Base-by-base conservation (phyloP, 2,113 vertebrate species). In the Diphyllodes magnificus region DNA sequence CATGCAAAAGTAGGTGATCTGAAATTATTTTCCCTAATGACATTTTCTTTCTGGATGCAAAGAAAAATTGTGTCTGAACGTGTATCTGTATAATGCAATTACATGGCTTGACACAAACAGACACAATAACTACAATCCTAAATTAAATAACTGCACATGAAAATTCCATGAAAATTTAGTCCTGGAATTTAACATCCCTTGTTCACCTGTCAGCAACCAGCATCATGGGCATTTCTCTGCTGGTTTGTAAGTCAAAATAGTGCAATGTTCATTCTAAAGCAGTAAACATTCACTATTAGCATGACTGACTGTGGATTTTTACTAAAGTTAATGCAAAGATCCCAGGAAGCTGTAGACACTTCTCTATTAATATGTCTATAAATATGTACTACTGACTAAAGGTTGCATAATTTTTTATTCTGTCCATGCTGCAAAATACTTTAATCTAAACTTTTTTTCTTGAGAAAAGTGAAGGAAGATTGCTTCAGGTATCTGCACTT, bases 41-140 rank as follows among this genome's bases (percentile, higher is more conserved):
- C 20, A 71, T 92, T 91, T 93, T 92, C 54, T 85, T 76, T 82
- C 70, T 72, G 50, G 65, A 80, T 82, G 84, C 73, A 97, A 95
- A 93, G 87, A 61, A 61, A 87, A 95, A 15, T 10, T 28, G 45
- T 40, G 44, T 64, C 45, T 47, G 70, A 69, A 90, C 2, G 6
- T 70, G 33, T 37, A 35, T 18, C 78, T 72, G 87, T 79, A 37
- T n/a, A 92, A 92, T 81, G 49, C 82, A 90, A 77, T 94, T 78
- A 56, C 56, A 63, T 4, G 31, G 68, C 13, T 71, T 40, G 21
- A 45, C 51, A 53, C 31, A 68, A 72, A 50, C 15, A 76, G 70
- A 37, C n/a, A 40, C 19, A 15, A 3, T 37, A 83, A 86, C 31
- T 68, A 25, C 65, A 53, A 39, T 35, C 44, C 24, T 31, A 61